Conservation (phyloP, 2,888 invertebrate species). For the Pantelozetes paolii region DNA sequence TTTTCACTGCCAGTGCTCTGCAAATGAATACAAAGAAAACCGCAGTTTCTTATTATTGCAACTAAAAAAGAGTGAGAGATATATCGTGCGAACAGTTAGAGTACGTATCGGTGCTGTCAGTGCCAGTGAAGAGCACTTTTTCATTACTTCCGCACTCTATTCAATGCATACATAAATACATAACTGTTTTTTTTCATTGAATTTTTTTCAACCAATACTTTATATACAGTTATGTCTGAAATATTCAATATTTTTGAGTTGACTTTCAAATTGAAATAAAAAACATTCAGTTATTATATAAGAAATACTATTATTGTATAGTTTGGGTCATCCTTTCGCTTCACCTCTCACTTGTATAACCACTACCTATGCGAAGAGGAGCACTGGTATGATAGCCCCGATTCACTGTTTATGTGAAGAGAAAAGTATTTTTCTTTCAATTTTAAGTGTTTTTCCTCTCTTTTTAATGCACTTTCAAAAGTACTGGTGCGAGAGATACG, state of each 20-base stretch:
- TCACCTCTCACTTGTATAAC: background rate
- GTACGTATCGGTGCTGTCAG: conserved; percentile 13
- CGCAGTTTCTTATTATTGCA: conserved; percentile 22
- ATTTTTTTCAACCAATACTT: background rate
- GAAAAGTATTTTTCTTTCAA: background rate
- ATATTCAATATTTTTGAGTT: background rate
- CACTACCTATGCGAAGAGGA: background rate
- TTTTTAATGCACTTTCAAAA: conserved; percentile 24
- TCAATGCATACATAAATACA: background rate
- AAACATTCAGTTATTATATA: background rate
- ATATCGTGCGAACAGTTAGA: conserved; percentile 8
- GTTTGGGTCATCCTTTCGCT: conserved; percentile 30
- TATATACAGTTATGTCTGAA: conserved; percentile 2
- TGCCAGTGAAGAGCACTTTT: conserved; percentile 3
- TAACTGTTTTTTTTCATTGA: background rate
- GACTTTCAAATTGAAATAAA: too few relatives aligned
- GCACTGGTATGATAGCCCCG: background rate
- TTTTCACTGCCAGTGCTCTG: background rate
- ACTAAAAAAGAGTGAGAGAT: conserved; percentile 10
- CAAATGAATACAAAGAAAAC: background rate
- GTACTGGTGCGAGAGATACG: conserved; percentile 1
- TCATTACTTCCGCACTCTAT: conserved; percentile 21
- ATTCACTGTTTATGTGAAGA: background rate
- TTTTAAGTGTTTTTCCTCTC: background rate
- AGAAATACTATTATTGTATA: background rate